These are phyloP conservation scores for Tuta absoluta DNA, from an alignment of 2,888 invertebrate species.

Conservation along the genomic window DNA sequence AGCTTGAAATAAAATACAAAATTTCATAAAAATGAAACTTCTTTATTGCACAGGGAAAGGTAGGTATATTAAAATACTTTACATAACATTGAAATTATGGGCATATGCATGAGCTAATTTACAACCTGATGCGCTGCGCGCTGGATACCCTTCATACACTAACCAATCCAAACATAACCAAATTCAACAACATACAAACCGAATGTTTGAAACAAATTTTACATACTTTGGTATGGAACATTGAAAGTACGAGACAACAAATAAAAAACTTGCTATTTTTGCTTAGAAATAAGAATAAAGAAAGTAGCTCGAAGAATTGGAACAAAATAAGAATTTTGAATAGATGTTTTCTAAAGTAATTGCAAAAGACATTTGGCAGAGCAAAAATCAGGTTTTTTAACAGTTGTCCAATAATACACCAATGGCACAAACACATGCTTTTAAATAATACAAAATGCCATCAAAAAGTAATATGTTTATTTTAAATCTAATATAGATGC, in stretches of 20 bases:
- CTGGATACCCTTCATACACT: constrained; percentile 21
- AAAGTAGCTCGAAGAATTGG: not conserved
- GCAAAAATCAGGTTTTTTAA: not conserved
- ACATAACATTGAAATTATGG: constrained; percentile 56
- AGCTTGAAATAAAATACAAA: constrained; percentile 39
- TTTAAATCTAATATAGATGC: not conserved
- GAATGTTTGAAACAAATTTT: constrained; percentile 30
- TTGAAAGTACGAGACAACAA: constrained; percentile 8
- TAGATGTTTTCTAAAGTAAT: too few species aligned
- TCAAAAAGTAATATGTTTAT: not conserved
- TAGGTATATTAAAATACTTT: constrained; percentile 56
- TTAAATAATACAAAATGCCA: constrained; percentile 8
- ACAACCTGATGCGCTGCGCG: constrained; percentile 36
- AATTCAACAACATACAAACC: constrained; percentile 35
- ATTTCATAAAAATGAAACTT: constrained; percentile 55
- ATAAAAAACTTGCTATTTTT: constrained; percentile 5
- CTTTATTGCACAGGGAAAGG: constrained; percentile 72
- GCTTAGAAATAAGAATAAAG: not conserved
- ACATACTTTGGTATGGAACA: constrained; percentile 22
- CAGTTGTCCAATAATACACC: not conserved
- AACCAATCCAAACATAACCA: constrained; percentile 18
- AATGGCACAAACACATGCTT: constrained; percentile 10
- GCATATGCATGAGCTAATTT: constrained; percentile 39
- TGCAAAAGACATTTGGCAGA: not conserved
- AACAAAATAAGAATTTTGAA: not conserved